Evolutionary conservation across 2,888 invertebrate species (phyloP), one percentile per base, ranked within the genome.

Genomic region (Drosophila rellima): DNA sequence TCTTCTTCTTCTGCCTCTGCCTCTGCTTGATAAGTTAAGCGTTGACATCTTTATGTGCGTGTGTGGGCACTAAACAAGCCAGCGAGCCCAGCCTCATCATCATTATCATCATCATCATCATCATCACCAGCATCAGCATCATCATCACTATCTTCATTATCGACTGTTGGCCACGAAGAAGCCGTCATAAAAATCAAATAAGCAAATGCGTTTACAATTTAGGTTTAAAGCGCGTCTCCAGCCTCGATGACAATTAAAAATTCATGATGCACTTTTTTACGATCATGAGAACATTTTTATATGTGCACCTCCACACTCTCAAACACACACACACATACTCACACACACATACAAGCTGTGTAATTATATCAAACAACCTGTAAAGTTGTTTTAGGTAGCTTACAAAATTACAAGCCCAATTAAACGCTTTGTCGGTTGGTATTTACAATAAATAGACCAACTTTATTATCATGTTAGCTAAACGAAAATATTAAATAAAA

Each of bases 41-140:
- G 86, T 81, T 86, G 85, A 88, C 85, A 85, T 86, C 86, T 86
- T 86, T 88, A 88, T 88, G 82, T 73, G 70, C 82, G 75, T 83
- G 86, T 88, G 86, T 86, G 88, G 85, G 86, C 88, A 86, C 69
- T 78, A 75, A 83, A 82, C 69, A 83, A 73, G 50, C 77, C 63
- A 69, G 70, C 78, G 64, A 78, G 56, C 64, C 66, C 68, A 76
- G 45, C 59, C 50, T 60, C 71, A 60, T 37, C 70, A 62, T 57
- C 64, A 50, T 20, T 23, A 40, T n/a, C 54, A 37, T 18, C 45
- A 29, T 7, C 47, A 48, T 33, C 42, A 54, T 31, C 45, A 23
- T 33, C 47, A 56, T 40, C 69, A 61, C 48, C 15, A n/a, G 31
- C 50, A 47, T 26, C 45, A 35, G 39, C 40, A 39, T 42, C 52